Base-by-base conservation (phyloP, 1,140 invertebrate species). In the Agrypnia vestita region DNA sequence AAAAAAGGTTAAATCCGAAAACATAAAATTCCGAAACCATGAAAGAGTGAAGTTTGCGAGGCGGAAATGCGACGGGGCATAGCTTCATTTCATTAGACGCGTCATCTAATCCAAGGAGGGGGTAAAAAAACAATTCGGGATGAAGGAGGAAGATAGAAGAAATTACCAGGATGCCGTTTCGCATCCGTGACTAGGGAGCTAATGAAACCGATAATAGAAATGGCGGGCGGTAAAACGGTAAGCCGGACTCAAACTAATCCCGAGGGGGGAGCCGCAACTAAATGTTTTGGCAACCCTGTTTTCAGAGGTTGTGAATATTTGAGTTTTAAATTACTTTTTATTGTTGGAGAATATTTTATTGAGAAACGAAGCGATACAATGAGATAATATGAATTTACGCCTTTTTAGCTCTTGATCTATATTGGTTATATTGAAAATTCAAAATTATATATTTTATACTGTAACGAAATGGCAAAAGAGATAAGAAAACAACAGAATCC, bases 131-230 rank as follows among this genome's bases (percentile, higher is more conserved):
- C 62, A 25, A 8, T 35, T 67, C 43, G 17, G 25, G 25, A 72
- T 25, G 46, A 12, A 51, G 49, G 49, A 72, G 25, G 49, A 53
- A 72, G 43, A 72, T 47, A 72, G 69, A 72, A 72, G 69, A 53
- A 72, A 72, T 72, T 72, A 72, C 69, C 44, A 12, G 47, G 49
- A 72, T 51, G 69, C 69, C 69, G n/a, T 72, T 72, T 53, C 46
- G 10, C 17, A 51, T 19, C 21, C 69, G 69, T 72, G 69, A 72
- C 69, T 43, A 13, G 69, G 11, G 49, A 72, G 49, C 69, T 72
- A 72, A 72, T 72, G 69, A 72, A 53, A 53, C 46, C 25, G 69
- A 72, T 72, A 72, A 72, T 72, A 72, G 69, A 72, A 72, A 72
- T 72, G 69, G 46, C 10, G 69, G n/a, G 49, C 21, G 35, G 35